Percentiles rank a stretch among this genome's conserved stretches.
Evolutionary conservation across 2,888 invertebrate species (phyloP).

Genomic region (Nasonovia ribisnigri): DNA sequence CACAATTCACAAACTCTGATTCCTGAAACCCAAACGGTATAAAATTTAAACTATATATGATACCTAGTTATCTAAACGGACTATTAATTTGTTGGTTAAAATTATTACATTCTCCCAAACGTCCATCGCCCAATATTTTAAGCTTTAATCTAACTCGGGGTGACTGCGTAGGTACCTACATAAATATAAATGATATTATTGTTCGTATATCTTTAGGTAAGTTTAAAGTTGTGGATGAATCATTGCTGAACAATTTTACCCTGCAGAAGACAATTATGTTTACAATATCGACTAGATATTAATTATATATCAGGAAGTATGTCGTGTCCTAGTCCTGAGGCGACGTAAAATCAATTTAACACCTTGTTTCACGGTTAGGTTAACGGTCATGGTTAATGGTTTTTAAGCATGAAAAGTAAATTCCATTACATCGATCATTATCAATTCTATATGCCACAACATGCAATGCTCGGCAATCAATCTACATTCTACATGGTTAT

Average conservation of each 20-base stretch:
- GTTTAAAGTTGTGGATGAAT: background rate
- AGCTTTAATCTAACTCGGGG: background rate
- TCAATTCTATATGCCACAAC: background rate
- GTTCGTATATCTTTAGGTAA: background rate
- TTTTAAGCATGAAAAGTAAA: background rate
- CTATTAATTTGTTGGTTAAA: background rate
- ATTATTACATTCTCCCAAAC: background rate
- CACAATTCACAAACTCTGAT: background rate
- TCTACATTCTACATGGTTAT: background rate
- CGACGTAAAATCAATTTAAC: background rate
- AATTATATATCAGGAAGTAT: background rate
- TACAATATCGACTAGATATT: background rate
- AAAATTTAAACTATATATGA: too few species aligned
- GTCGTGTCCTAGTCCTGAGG: background rate
- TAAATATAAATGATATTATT: background rate
- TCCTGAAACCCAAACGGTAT: too few species aligned
- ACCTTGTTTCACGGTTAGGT: background rate
- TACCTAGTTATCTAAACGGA: background rate
- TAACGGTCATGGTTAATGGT: too few species aligned
- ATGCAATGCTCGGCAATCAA: background rate
- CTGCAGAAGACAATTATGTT: background rate
- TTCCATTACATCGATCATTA: background rate
- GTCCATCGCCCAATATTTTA: background rate
- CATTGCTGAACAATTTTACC: background rate
- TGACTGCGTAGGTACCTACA: background rate